Evolutionary conservation across 2,797 vertebrate species (phyloP).

Genomic region (Phoebastria nigripes): DNA sequence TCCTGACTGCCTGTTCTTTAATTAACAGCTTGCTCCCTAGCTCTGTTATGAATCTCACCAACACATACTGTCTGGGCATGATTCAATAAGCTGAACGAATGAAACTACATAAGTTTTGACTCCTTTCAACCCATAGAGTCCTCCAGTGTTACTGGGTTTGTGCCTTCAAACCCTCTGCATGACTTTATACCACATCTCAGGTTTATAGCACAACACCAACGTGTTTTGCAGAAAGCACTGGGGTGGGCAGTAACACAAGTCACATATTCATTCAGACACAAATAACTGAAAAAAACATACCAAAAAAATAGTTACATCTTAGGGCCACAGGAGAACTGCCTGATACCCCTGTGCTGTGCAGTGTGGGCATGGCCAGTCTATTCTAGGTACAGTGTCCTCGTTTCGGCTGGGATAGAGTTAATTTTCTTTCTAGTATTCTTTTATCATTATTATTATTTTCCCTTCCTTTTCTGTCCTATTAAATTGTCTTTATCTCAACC

Average conservation of each 20-base stretch:
- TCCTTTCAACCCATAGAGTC: neutral
- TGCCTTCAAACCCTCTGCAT: neutral
- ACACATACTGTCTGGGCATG: neutral
- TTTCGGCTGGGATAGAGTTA: too few species aligned
- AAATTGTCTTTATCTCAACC: too few species aligned
- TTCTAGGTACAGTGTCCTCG: neutral
- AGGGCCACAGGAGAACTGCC: neutral
- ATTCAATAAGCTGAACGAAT: neutral
- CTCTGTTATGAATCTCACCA: neutral
- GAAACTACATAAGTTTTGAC: fast-evolving
- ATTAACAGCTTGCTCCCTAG: neutral
- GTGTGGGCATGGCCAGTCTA: neutral
- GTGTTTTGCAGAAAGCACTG: neutral
- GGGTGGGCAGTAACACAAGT: neutral
- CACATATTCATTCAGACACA: neutral
- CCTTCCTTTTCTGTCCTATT: too few species aligned
- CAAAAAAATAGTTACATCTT: neutral
- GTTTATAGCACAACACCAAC: neutral
- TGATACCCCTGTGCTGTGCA: neutral
- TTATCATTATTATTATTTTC: too few species aligned
- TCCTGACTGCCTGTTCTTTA: neutral
- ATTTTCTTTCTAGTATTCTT: too few species aligned
- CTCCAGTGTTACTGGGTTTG: fast-evolving
- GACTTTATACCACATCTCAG: neutral
- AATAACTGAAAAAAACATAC: neutral